Conservation (phyloP, 2,113 vertebrate species). For the Phocoena phocoena region DNA sequence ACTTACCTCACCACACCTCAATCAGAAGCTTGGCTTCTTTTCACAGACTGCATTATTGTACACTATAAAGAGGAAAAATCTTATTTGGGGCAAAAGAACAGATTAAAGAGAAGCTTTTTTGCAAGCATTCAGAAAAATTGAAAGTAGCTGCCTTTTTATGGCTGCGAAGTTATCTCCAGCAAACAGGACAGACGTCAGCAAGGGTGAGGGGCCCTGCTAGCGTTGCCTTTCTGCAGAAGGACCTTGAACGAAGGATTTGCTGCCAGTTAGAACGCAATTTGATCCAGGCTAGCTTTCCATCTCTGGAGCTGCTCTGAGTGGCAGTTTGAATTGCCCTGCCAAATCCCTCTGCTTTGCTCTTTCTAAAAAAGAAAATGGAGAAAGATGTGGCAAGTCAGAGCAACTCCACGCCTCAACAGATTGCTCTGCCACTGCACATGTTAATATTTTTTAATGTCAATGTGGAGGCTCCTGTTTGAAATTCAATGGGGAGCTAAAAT, state of each 20-base stretch:
- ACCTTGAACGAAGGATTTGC: conserved; percentile 50
- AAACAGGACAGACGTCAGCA: background rate
- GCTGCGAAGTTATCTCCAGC: conserved; percentile 43
- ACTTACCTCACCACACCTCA: background rate
- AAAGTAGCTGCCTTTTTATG: background rate
- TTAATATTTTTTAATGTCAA: conserved; percentile 46
- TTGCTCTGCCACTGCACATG: background rate
- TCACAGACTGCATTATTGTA: background rate
- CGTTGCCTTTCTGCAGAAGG: conserved; percentile 39
- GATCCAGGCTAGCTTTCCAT: conserved; percentile 55
- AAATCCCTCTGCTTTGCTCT: conserved; percentile 72
- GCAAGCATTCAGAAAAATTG: conserved; percentile 61
- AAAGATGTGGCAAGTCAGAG: conserved; percentile 19
- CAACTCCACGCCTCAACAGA: conserved; percentile 38
- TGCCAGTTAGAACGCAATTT: conserved; percentile 52
- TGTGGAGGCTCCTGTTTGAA: conserved; percentile 59
- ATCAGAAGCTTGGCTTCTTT: background rate
- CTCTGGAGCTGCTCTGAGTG: conserved; percentile 57
- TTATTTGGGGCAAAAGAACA: conserved; percentile 28
- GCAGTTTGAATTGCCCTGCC: conserved; percentile 68
- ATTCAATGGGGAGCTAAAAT: conserved; percentile 63
- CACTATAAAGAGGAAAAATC: background rate
- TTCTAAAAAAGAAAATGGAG: conserved; percentile 73
- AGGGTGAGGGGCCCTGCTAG: background rate
- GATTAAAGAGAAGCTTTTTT: conserved; percentile 15